phyloP scores from a whole-genome alignment of 2,113 vertebrate genomes.

The cattle (Bos taurus) region ARS-UCD2.0 NC_037338.1:42975501-42976000 shows the following conservation, averaged over 20 bases:
- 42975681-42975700: not conserved
- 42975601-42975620: not conserved
- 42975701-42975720: not conserved
- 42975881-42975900: not conserved
- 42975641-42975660: not conserved
- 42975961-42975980: not conserved
- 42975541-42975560: not conserved
- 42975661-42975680: not conserved
- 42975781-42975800: not conserved
- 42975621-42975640: not conserved
- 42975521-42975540: not conserved
- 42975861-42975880: not conserved
- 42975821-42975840: not conserved
- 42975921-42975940: slow-evolving; percentile 9
- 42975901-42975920: not conserved
- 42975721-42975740: not conserved
- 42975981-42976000: not conserved
- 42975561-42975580: not conserved
- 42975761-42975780: not conserved
- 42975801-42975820: not conserved
- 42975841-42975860: not conserved
- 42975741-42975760: not conserved
- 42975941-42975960: not conserved
- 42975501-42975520: not conserved
- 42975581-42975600: not conserved